phyloP scores from a whole-genome alignment of 2,888 invertebrate species.

The Elysia crispata region DNA sequence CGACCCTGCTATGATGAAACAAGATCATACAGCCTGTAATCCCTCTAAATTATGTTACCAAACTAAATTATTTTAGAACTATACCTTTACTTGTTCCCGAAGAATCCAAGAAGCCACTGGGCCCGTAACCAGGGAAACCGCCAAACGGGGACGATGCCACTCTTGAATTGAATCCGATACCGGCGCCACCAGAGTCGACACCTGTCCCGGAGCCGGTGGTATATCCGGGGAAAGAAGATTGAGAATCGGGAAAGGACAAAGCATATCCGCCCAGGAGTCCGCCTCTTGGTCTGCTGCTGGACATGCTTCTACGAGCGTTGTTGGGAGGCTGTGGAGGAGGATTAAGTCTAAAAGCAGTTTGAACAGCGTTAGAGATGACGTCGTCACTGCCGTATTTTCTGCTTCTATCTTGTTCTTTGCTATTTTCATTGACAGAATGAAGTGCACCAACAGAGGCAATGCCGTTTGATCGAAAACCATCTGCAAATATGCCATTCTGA shows the following conservation, averaged over 20 bases:
- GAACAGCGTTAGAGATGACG: no score
- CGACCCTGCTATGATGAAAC: no score
- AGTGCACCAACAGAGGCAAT: no score
- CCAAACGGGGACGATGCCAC: neutral
- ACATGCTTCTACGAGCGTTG: no score
- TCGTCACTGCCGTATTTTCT: no score
- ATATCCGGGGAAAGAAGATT: neutral
- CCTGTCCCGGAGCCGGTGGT: neutral
- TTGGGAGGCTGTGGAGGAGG: no score
- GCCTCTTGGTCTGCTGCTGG: no score
- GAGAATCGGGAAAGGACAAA: neutral
- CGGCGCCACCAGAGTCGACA: neutral
- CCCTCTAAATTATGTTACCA: neutral
- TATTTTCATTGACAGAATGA: no score
- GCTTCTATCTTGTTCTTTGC: no score
- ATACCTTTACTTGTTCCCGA: neutral
- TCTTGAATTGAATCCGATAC: neutral
- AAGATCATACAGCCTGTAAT: neutral
- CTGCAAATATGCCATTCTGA: no score
- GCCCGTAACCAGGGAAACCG: constrained; percentile 13
- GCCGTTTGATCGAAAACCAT: no score
- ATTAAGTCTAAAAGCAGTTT: no score
- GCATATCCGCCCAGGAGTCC: neutral
- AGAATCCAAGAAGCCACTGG: constrained; percentile 9
- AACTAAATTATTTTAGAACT: neutral